These are phyloP conservation scores for Strix uralensis DNA, from an alignment of 2,113 vertebrate genomes.

Conservation along the genomic window DNA sequence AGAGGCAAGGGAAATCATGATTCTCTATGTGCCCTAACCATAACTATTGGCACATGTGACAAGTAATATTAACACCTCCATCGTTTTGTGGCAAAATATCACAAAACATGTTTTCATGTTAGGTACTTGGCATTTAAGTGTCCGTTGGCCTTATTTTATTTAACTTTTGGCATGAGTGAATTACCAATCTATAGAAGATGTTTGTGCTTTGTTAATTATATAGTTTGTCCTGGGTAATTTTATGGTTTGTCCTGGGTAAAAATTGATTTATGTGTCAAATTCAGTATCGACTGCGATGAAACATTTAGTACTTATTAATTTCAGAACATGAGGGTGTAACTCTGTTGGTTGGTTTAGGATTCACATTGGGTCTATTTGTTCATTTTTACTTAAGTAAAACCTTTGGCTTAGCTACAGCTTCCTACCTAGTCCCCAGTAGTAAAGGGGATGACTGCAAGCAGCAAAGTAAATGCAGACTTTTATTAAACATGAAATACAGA, in stretches of 20 bases:
- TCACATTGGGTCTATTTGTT: not conserved
- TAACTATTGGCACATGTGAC: not conserved
- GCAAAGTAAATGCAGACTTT: not conserved
- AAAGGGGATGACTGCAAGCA: not conserved
- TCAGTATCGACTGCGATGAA: not conserved
- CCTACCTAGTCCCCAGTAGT: not conserved
- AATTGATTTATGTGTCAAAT: not conserved
- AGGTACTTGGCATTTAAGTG: not conserved
- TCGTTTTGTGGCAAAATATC: not conserved
- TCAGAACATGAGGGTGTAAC: not conserved
- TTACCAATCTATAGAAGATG: not conserved
- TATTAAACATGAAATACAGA: not conserved
- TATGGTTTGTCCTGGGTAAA: not conserved
- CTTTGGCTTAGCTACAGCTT: not conserved
- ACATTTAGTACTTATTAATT: not conserved
- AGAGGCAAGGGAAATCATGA: not conserved
- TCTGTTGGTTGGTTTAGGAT: not conserved
- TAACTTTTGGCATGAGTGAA: not conserved
- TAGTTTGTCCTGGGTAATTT: not conserved
- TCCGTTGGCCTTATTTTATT: not conserved
- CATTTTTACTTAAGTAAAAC: not conserved
- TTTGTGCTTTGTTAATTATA: slow-evolving; percentile 9
- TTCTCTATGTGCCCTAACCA: not conserved
- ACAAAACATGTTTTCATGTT: not conserved
- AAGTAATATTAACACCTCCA: not conserved